Evolutionary conservation across 2,797 vertebrate species (phyloP), one percentile per base, ranked within the genome.

Genomic region (Garrulus glandarius): DNA sequence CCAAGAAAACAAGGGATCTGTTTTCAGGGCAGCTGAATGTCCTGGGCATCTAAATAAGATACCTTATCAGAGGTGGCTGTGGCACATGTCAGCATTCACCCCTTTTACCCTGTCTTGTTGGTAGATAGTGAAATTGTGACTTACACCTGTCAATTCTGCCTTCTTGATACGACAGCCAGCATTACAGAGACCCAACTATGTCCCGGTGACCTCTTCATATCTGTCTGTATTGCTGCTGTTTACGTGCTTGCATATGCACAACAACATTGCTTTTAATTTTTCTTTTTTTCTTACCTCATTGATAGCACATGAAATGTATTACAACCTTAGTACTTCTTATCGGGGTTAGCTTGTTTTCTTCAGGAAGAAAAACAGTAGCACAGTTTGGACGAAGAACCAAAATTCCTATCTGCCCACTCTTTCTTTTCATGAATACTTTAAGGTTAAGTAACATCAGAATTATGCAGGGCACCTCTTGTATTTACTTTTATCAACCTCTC

Each of bases 181-280:
- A 2, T 91, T 91, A 34, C 34, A 70, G 46, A 0, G 0, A 57
- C 24, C 11, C 9, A 34, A 0, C 30, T 37, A 4, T 0, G 0
- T 49, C 36, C 29, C 1, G 1, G 11, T 69, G 70, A 65, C 63
- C 21, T 68, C 8, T 3, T 71, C 14, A 1, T 16, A 11, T 34
- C 18, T 84, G 20, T 69, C 36, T 70, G 36, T 74, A 55, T 29
- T 1, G 1, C n/a, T 77, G 13, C 56, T 57, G 26, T 85, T 60
- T 22, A 41, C 0, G 0, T 37, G 55, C 49, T 71, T 67, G 30
- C 1, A 3, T 11, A 6, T 34, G 8, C 7, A 3, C 4, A 8
- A 37, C 11, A 39, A 4, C 1, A 2, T 20, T 78, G 34, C 30
- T 76, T 83, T 86, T 69, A 44, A 18, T 13, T 80, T 77, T 76